A percentile compares a stretch with the other conserved stretches of the same genome.
phyloP scores from a whole-genome alignment of 2,888 invertebrate species.

The Acrocyrtus sp. region DNA sequence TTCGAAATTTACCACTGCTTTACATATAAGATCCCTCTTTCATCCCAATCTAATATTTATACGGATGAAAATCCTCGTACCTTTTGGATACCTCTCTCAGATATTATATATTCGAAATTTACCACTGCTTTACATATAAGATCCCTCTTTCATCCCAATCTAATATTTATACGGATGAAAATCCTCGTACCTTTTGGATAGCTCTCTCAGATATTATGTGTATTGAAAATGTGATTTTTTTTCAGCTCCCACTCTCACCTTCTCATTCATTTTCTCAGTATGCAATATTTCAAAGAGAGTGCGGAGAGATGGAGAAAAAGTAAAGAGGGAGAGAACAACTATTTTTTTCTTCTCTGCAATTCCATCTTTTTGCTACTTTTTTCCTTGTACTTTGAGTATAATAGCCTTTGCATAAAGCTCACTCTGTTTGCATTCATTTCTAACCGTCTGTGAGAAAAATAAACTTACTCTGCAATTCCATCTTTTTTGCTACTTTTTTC shows the following conservation, averaged over 20 bases:
- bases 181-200: neutral
- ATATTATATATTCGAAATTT: too few relatives aligned
- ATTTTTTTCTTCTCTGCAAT: too few relatives aligned
- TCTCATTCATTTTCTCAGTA: constrained; percentile 24
- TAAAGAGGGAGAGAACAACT: constrained; percentile 7
- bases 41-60: neutral
- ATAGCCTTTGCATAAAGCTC: too few relatives aligned
- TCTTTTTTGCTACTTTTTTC: too few relatives aligned
- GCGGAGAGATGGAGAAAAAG: constrained; percentile 6
- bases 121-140: constrained; percentile 31
- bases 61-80: neutral
- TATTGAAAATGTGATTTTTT: constrained; percentile 23
- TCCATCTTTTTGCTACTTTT: too few relatives aligned
- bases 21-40: constrained; percentile 10
- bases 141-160: neutral
- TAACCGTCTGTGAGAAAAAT: too few relatives aligned
- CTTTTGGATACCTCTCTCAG: neutral
- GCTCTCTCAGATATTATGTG: constrained; percentile 3
- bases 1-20: constrained; percentile 45
- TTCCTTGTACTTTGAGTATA: too few relatives aligned
- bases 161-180: neutral
- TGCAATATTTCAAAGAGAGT: constrained; percentile 39
- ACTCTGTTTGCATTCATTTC: too few relatives aligned
- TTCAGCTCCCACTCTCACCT: neutral
- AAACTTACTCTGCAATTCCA: too few relatives aligned